Evolutionary conservation across 2,113 vertebrate species (phyloP).

Genomic region (Sinosuthora webbiana): DNA sequence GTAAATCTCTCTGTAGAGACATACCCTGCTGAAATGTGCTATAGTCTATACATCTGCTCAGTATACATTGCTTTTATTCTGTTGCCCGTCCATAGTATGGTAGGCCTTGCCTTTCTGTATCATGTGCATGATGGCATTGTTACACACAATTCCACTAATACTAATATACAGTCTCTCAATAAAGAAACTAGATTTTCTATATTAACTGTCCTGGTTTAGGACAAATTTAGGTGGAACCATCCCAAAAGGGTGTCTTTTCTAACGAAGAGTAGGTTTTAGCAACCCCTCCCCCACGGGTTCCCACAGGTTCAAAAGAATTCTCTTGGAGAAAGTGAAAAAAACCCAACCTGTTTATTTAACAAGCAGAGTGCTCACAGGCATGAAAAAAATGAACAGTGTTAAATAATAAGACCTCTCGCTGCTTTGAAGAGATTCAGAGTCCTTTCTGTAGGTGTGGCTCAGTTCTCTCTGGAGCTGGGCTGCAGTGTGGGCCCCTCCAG

Average conservation of each 20-base stretch:
- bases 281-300: no score
- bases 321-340: neutral
- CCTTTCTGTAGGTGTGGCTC: neutral
- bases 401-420: no score
- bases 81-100: slow-evolving; percentile 95
- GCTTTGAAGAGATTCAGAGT: neutral
- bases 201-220: slow-evolving; percentile 65
- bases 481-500: no score
- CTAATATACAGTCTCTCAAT: slow-evolving; percentile 97
- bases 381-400: no score
- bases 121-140: slow-evolving; percentile 94
- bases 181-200: slow-evolving; percentile 95
- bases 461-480: neutral
- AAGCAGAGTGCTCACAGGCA: neutral
- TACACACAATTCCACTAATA: slow-evolving; percentile 93
- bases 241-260: no score
- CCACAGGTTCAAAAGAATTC: no score
- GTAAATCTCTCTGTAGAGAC: slow-evolving; percentile 94
- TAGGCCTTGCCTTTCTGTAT: slow-evolving; percentile 90
- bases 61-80: slow-evolving; percentile 98
- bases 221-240: no score
- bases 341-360: neutral
- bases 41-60: slow-evolving; percentile 94
- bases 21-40: slow-evolving; percentile 94
- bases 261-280: no score